Evolutionary conservation across 2,888 invertebrate species (phyloP), one percentile per base, ranked within the genome.

Genomic region (Drosophila barbarae): DNA sequence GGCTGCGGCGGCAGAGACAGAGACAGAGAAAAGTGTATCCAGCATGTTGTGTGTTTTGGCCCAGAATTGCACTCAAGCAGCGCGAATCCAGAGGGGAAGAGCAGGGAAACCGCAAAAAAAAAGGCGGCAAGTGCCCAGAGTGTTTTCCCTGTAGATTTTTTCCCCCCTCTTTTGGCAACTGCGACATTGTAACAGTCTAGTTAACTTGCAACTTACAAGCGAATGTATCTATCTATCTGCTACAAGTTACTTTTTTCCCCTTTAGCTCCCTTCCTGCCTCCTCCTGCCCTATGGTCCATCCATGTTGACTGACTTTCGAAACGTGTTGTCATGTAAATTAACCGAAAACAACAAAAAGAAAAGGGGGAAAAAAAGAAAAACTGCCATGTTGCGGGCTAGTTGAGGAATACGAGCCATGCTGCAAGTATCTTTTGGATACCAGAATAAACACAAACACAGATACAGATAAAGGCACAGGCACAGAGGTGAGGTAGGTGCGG

Each of bases 321-420:
- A 84, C 83, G 79, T 79, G 83, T 80, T 80, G 80, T 85, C 84
- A 80, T 80, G 80, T 80, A 80, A 80, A 80, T 80, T 80, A 80
- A 83, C 75, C 81, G 57, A 85, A 79, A 54, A 60, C 23, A 39
- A 18, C 4, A 23, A 23, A 23, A 23, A 4, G 28, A 12, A 56
- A 21, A n/a, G 52, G 30, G 12, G 28, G 35, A 42, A 38, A 71
- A 13, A 41, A 35, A 35, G 55, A n/a, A 42, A 50, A 66, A 83
- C 64, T 57, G 69, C 69, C 71, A 71, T 69, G 81, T 52, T 58
- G 47, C 58, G 39, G 68, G 75, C 12, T 46, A 64, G 66, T 51
- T 59, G 46, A 39, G 49, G 66, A 49, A 66, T 42, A 73, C 46
- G 15, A 34, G 51, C 63, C 57, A 56, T 46, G 55, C 58, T 54